phyloP scores from a whole-genome alignment of 2,888 invertebrate genomes.

The Hoplodrina blanda region DNA sequence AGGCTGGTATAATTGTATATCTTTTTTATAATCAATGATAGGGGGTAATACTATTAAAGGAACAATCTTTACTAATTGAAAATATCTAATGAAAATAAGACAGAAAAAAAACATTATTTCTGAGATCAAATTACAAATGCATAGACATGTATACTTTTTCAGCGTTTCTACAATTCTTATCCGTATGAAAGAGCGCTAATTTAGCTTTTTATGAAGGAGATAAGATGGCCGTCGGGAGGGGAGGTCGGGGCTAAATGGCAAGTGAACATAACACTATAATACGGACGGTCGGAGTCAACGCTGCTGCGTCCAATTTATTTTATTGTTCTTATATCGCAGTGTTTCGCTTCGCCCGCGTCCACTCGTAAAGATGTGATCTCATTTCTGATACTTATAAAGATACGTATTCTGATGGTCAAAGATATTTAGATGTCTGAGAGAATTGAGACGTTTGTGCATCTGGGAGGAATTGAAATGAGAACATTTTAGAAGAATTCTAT shows the following conservation, averaged over 20 bases:
- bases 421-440: slow-evolving; percentile 31
- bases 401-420: slow-evolving; percentile 60
- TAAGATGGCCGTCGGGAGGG: slow-evolving; percentile 50
- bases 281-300: slow-evolving; percentile 54
- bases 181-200: slow-evolving; percentile 54
- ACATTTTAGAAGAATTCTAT: slow-evolving; percentile 5
- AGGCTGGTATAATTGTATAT: too few relatives aligned
- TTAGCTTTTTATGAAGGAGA: slow-evolving; percentile 58
- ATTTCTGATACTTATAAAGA: slow-evolving; percentile 71
- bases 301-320: slow-evolving; percentile 79
- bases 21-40: too few relatives aligned
- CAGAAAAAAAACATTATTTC: not conserved
- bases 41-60: not conserved
- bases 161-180: slow-evolving; percentile 28
- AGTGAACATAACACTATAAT: slow-evolving; percentile 63
- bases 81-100: not conserved
- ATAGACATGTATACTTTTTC: slow-evolving; percentile 7
- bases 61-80: not conserved
- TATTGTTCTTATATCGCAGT: slow-evolving; percentile 77
- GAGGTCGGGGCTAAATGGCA: slow-evolving; percentile 60
- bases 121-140: slow-evolving; percentile 24
- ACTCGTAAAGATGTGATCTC: slow-evolving; percentile 77
- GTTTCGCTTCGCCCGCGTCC: slow-evolving; percentile 62
- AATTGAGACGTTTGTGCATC: slow-evolving; percentile 28
- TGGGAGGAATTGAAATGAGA: slow-evolving; percentile 21